Evolutionary conservation across 2,888 invertebrate species (phyloP), one percentile per base, ranked within the genome.

Genomic region (Troilus luridus): DNA sequence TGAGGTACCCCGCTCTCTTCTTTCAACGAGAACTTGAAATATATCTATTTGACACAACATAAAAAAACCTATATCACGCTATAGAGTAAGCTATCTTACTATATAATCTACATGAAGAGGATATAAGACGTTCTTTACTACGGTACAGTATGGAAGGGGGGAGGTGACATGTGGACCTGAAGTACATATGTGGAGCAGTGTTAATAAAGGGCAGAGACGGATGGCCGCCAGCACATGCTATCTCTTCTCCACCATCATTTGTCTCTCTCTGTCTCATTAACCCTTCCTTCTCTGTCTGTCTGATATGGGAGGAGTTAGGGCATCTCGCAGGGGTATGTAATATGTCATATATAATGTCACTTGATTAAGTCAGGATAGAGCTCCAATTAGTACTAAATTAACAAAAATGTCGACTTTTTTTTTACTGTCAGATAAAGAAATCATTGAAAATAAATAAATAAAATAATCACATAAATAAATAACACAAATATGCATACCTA

Each of bases 151-250:
- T 41, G 1, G 24, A 19, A 27, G 67, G 59, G 27, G 60, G 24
- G 67, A 67, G 89, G 77, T 67, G 60, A 90, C 72, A 90, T 90
- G 90, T 90, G 62, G 56, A 54, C 24, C 60, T 54, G 64, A 62
- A 62, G 89, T 67, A 90, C 90, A 90, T 90, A 72, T 90, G 90
- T 90, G 77, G 90, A 41, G 77, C 24, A 77, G n/a, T 77, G 90
- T 90, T 90, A 90, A 90, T 90, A 90, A 90, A 90, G 72, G 56
- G n/a, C 64, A 12, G 88, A 88, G 89, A 62, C 54, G 62, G 89
- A 89, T 62, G 41, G 89, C 11, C 56, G 54, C 54, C 58, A 77
- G 56, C 90, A 56, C 90, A 64, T 54, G 54, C 21, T 41, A 41
- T 41, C 58, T 88, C 14, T n/a, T 72, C 89, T 89, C 62, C 89